These are phyloP conservation scores for Saturnia pavonia DNA, from an alignment of 2,888 invertebrate species.

Conservation along the genomic window DNA sequence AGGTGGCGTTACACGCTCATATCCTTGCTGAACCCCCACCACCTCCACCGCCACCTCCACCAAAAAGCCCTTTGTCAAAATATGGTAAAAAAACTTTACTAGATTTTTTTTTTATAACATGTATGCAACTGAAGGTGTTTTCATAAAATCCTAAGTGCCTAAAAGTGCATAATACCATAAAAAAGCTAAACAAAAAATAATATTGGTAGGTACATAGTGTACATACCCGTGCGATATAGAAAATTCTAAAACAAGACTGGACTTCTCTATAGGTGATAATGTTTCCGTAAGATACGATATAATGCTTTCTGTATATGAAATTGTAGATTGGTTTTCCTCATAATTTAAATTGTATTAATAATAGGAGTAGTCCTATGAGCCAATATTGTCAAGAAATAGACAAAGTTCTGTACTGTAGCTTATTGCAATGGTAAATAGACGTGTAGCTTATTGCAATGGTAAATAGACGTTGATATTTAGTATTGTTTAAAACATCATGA, in stretches of 20 bases:
- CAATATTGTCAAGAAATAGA: background rate
- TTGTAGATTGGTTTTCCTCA: background rate
- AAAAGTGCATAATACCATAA: background rate
- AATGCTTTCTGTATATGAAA: background rate
- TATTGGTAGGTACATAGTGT: too few species aligned
- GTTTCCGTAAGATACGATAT: background rate
- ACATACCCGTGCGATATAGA: background rate
- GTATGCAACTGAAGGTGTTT: background rate
- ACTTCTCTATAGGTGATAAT: background rate
- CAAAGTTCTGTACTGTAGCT: background rate
- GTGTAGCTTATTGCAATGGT: too few species aligned
- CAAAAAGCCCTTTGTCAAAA: constrained; percentile 58
- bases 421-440: background rate
- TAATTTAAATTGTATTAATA: background rate
- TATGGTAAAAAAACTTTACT: constrained; percentile 42
- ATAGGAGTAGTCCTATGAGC: too few species aligned
- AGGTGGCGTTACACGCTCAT: constrained; percentile 71
- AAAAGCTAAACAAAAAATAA: background rate
- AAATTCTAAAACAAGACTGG: too few species aligned
- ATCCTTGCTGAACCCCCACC: constrained; percentile 69
- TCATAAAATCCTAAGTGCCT: background rate
- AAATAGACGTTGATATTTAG: too few species aligned
- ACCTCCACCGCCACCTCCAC: constrained; percentile 56
- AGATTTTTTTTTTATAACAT: background rate
- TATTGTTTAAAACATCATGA: too few species aligned